Percentiles rank a stretch among this genome's conserved stretches.
Conservation (phyloP, 2,888 invertebrate genomes). For the Drosophila helvetica region DNA sequence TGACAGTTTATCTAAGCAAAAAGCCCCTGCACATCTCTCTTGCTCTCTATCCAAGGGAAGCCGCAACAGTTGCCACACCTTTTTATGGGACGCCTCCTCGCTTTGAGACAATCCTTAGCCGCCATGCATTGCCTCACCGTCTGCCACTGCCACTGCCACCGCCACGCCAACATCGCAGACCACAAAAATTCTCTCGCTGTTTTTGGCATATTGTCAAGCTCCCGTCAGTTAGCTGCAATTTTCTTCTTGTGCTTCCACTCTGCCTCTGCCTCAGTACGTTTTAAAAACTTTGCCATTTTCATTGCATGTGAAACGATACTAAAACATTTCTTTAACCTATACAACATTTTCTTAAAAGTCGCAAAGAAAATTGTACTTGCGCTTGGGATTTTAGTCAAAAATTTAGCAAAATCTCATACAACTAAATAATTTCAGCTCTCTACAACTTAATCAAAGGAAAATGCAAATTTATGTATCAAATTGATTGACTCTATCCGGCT, state of each 20-base stretch:
- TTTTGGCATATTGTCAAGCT: slow-evolving; percentile 76
- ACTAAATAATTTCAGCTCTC: slow-evolving; percentile 30
- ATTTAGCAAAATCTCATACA: slow-evolving; percentile 1
- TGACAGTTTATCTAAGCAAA: slow-evolving; percentile 77
- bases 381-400: neutral
- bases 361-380: too few relatives aligned
- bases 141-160: neutral
- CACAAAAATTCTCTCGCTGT: slow-evolving; percentile 57
- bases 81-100: slow-evolving; percentile 12
- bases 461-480: slow-evolving; percentile 16
- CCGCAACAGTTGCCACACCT: slow-evolving; percentile 55
- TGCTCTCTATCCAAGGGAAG: slow-evolving; percentile 6
- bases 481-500: slow-evolving; percentile 19
- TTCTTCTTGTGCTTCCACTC: slow-evolving; percentile 13
- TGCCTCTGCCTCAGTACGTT: neutral
- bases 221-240: slow-evolving; percentile 50
- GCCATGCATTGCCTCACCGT: neutral
- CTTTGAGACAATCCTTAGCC: slow-evolving; percentile 21
- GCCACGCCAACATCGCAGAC: slow-evolving; percentile 19
- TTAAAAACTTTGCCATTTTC: slow-evolving; percentile 39
- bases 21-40: slow-evolving; percentile 20
- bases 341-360: slow-evolving; percentile 9
- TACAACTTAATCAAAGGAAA: slow-evolving; percentile 3
- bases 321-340: slow-evolving; percentile 15
- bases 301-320: slow-evolving; percentile 37